phyloP scores from a whole-genome alignment of 1,140 invertebrate genomes.

The Drusus annulatus region DNA sequence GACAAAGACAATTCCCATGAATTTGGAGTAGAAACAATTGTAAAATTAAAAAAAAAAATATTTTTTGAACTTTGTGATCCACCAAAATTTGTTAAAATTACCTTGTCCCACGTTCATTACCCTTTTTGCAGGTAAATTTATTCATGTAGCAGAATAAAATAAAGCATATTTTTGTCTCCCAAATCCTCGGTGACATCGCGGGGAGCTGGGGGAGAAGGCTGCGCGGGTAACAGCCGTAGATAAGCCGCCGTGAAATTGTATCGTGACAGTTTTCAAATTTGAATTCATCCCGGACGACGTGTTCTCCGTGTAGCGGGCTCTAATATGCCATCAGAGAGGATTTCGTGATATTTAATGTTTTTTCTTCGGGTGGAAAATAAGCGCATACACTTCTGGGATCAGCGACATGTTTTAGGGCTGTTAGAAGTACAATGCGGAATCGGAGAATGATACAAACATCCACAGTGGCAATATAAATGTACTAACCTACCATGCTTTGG shows the following conservation, averaged over 20 bases:
- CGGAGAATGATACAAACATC: background rate
- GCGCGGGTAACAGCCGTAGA: conserved; percentile 43
- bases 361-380: conserved; percentile 18
- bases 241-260: conserved; percentile 55
- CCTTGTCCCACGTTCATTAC: too few species aligned
- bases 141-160: background rate
- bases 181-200: conserved; percentile 41
- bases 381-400: conserved; percentile 8
- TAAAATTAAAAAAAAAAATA: too few species aligned
- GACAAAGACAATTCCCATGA: too few species aligned
- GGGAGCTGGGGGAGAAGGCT: conserved; percentile 14
- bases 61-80: too few species aligned
- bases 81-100: too few species aligned
- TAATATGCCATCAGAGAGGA: conserved; percentile 41
- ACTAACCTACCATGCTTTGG: background rate
- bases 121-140: background rate
- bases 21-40: too few species aligned
- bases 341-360: conserved; percentile 47
- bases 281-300: conserved; percentile 51
- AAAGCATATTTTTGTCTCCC: conserved; percentile 4
- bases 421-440: background rate
- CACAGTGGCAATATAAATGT: background rate
- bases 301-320: conserved; percentile 26
- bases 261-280: conserved; percentile 55
- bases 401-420: background rate